Evolutionary conservation across 2,797 vertebrate species (phyloP).

Genomic region (Eospalax fontanierii): DNA sequence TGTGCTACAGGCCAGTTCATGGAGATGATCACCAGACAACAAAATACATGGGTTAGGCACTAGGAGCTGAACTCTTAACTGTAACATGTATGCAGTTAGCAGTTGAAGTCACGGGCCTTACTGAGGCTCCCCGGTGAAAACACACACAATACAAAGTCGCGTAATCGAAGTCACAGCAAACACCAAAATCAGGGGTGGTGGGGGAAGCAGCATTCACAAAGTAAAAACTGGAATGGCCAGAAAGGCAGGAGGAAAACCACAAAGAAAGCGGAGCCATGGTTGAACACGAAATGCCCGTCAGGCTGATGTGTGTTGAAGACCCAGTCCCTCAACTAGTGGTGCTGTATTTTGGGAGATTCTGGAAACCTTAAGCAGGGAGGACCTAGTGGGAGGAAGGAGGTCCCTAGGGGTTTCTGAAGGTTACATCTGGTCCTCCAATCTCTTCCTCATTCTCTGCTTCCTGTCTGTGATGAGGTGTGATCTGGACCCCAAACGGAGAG

Average conservation of each 20-base stretch:
- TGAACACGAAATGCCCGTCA: background rate
- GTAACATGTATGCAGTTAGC: background rate
- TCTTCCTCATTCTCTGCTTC: background rate
- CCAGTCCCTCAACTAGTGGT: background rate
- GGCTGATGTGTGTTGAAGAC: no score
- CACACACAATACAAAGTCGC: background rate
- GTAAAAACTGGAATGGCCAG: background rate
- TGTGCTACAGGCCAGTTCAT: background rate
- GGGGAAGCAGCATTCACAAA: background rate
- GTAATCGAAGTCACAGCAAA: background rate
- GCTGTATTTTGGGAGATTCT: background rate
- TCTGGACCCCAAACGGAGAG: background rate
- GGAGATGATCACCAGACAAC: background rate
- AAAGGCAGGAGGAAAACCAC: background rate
- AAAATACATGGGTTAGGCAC: background rate
- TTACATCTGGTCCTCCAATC: background rate
- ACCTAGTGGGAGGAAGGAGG: background rate
- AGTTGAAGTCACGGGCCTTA: background rate
- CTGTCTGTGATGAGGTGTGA: background rate
- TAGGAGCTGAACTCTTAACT: background rate
- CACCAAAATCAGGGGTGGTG: background rate
- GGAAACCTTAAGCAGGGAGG: background rate
- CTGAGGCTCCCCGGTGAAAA: background rate
- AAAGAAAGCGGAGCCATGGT: accelerated
- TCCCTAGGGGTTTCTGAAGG: no score